These are phyloP conservation scores for Congeria kusceri DNA, from an alignment of 2,888 invertebrate genomes.

Conservation along the genomic window DNA sequence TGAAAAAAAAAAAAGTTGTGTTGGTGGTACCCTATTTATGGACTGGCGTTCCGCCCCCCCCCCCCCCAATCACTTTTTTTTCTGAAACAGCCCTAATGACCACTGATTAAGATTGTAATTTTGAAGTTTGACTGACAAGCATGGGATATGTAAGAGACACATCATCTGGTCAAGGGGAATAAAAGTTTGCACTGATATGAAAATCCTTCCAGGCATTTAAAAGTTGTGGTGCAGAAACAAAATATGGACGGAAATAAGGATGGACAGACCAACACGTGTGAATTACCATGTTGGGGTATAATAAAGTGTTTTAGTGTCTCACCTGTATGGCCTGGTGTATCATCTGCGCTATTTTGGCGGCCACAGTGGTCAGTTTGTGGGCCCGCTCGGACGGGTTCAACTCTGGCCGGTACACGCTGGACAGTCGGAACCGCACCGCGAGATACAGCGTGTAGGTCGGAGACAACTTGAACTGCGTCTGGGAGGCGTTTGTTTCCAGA, in stretches of 20 bases:
- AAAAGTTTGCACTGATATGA: too few relatives aligned
- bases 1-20: too few relatives aligned
- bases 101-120: neutral
- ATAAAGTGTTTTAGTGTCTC: too few relatives aligned
- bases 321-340: conserved; percentile 94
- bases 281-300: neutral
- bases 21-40: too few relatives aligned
- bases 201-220: too few relatives aligned
- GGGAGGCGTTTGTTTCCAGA: conserved; percentile 89
- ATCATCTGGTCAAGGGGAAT: too few relatives aligned
- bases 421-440: conserved; percentile 96
- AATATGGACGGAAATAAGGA: neutral
- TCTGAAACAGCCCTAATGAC: neutral
- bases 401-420: conserved; percentile 97
- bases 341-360: conserved; percentile 95
- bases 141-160: too few relatives aligned
- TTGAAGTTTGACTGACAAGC: too few relatives aligned
- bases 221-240: too few relatives aligned
- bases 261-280: neutral
- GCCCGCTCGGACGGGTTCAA: conserved; percentile 96
- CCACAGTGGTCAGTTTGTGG: conserved; percentile 94
- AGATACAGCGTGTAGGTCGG: conserved; percentile 98
- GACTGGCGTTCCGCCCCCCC: too few relatives aligned
- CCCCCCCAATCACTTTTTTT: too few relatives aligned
- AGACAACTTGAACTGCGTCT: conserved; percentile 94